Base-by-base conservation (phyloP, 2,797 vertebrate species). In the Mormyrops boulengeri region DNA sequence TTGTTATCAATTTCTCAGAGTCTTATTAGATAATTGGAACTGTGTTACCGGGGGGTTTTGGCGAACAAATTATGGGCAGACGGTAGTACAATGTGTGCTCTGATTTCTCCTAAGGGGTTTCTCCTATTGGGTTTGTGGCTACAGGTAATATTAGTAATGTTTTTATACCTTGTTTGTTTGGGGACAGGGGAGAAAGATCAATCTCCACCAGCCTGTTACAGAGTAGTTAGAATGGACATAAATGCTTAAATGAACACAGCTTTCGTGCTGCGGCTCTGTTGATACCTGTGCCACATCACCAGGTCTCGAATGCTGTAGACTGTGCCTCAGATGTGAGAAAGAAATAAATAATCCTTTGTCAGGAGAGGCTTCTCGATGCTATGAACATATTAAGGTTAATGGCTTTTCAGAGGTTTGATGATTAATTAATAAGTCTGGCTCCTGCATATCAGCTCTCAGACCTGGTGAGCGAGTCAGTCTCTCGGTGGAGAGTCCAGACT, bases 1-100 rank as follows among this genome's bases (percentile, higher is more conserved):
- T 34, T 50, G 52, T 57, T 55, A 57, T 55, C 52, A 55, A 38
- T 87, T 87, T 87, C 49, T 55, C 85, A 87, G 85, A 86, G 52
- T 55, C 52, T 55, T 38, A 55, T 34, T 55, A 55, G 50, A 55
- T 55, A 50, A 52, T 30, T 55, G 50, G 30, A 38, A 53, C 26
- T 38, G 30, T 57, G 49, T 38, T 55, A 55, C 50, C 17, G 12
- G 30, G 50, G 19, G 52, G 26, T 11, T 84, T 80, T 80, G 38
- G 73, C 34, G 17, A 50, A 52, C 44, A 85, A 38, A 87, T 55
- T 17, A 55, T 55, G 30, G 22, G 26, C 52, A 87, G 50, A 87
- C 26, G 52, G 30, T 57, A 57, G 26, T 87, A 57, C 30, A 87
- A 57, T 87, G 30, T 34, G 30, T 55, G 52, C 30, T 87, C 26